Percentiles rank a stretch among this genome's conserved stretches.
phyloP scores from a whole-genome alignment of 2,797 vertebrate species.

The Macrochelys suwanniensis region DNA sequence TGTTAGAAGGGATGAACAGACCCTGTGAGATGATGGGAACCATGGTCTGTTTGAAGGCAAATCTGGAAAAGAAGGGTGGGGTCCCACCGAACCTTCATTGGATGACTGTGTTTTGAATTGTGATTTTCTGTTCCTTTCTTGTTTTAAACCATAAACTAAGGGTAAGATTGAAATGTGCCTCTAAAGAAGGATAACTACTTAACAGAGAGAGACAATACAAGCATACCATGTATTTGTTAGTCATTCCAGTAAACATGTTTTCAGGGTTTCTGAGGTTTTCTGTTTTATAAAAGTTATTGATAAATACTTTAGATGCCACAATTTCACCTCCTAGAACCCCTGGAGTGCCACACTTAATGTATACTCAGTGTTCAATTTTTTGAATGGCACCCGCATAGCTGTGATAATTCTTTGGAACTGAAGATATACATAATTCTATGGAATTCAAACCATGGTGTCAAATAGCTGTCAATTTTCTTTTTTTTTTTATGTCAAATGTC shows the following conservation, averaged over 20 bases:
- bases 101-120: too few relatives aligned
- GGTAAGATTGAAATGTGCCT: too few relatives aligned
- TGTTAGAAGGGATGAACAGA: too few relatives aligned
- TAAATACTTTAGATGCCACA: neutral
- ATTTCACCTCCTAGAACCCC: neutral
- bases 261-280: neutral
- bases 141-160: too few relatives aligned
- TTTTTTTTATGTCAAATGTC: neutral
- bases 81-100: too few relatives aligned
- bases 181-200: neutral
- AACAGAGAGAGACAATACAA: neutral
- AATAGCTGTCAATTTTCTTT: neutral
- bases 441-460: fast-evolving
- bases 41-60: too few relatives aligned
- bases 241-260: neutral
- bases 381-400: neutral
- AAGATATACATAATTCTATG: neutral
- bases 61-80: too few relatives aligned
- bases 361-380: neutral
- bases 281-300: neutral
- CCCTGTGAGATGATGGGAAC: too few relatives aligned
- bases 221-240: neutral
- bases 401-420: neutral
- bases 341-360: neutral
- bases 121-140: too few relatives aligned